phyloP scores from a whole-genome alignment of 35 echinoderm and acorn worm species.

The Anneissia japonica region DNA sequence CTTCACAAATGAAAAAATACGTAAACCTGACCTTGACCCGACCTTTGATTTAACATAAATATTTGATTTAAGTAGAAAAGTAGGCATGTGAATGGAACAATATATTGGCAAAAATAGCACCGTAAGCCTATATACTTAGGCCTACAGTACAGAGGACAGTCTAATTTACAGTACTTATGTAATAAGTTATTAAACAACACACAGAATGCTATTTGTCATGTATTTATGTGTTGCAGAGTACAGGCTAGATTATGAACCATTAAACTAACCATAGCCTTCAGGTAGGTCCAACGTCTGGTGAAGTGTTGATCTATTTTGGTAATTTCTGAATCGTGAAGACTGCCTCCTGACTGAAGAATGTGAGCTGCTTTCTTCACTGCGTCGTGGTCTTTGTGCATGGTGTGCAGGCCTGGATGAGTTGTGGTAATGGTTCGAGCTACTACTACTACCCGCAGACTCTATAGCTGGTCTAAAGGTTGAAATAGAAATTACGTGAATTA shows the following conservation, averaged over 20 bases:
- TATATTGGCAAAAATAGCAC: too few relatives aligned
- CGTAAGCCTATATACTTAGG: too few relatives aligned
- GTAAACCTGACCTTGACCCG: too few relatives aligned
- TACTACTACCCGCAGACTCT: conserved; percentile 32
- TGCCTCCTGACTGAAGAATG: conserved; percentile 49
- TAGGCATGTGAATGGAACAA: too few relatives aligned
- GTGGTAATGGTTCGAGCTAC: conserved; percentile 19
- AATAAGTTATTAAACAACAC: too few relatives aligned
- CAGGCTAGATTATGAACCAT: not conserved
- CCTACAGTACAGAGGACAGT: too few relatives aligned
- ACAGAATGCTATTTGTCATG: too few relatives aligned
- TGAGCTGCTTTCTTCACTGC: conserved; percentile 17
- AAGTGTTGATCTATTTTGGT: conserved; percentile 87
- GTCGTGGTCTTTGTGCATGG: conserved; percentile 27
- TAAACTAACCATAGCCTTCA: conserved; percentile 80
- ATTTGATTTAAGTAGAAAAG: too few relatives aligned
- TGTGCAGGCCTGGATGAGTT: conserved; percentile 11
- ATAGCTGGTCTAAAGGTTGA: not conserved
- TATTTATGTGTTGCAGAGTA: too few relatives aligned
- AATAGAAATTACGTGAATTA: not conserved
- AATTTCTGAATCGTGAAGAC: conserved; percentile 82
- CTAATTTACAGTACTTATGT: too few relatives aligned
- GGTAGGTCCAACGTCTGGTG: conserved; percentile 83
- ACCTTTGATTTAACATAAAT: too few relatives aligned
- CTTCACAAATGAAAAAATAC: too few relatives aligned